These are phyloP conservation scores for Fratercula arctica DNA, from an alignment of 2,797 vertebrate species.

Conservation along the genomic window DNA sequence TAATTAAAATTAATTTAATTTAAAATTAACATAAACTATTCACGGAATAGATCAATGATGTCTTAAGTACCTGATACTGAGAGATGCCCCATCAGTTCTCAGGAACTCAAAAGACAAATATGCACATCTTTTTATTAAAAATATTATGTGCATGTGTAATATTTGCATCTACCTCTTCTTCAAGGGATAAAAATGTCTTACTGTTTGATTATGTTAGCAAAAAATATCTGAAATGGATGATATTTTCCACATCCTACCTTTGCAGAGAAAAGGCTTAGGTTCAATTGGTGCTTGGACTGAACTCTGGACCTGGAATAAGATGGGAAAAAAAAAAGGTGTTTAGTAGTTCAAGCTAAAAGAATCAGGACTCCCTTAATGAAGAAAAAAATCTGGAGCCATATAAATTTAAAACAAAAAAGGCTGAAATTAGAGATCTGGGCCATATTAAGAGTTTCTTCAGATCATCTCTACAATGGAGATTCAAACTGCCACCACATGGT, in stretches of 20 bases:
- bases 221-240: neutral
- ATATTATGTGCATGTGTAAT: neutral
- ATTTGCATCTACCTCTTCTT: neutral
- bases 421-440: slow-evolving; percentile 3
- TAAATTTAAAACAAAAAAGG: neutral
- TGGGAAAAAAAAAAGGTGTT: neutral
- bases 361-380: neutral
- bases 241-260: neutral
- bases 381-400: neutral
- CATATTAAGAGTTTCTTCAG: neutral
- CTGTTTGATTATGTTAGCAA: neutral
- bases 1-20: neutral
- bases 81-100: neutral
- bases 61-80: neutral
- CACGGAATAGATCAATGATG: neutral
- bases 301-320: neutral
- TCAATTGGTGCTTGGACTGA: neutral
- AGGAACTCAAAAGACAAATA: neutral
- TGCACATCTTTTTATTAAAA: neutral
- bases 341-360: neutral
- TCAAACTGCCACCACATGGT: slow-evolving; percentile 32
- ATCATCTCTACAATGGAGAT: slow-evolving; percentile 7
- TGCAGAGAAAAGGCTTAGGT: neutral
- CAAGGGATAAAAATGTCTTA: neutral
- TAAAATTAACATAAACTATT: neutral